These are phyloP conservation scores for Lates calcarifer DNA, from an alignment of 2,113 vertebrate species.

Conservation along the genomic window DNA sequence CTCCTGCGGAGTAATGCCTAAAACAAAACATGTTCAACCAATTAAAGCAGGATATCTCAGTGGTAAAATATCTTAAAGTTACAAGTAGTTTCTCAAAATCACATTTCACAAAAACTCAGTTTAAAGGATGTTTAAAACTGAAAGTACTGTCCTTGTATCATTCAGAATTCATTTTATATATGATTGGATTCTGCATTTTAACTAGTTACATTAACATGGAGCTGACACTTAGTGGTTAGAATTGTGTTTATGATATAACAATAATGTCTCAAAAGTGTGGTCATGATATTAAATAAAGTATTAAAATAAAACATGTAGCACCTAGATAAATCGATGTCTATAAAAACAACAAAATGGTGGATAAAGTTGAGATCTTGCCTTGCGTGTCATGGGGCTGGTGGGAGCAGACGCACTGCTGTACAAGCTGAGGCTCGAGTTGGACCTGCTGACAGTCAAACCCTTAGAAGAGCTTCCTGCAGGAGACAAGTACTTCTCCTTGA, in stretches of 20 bases:
- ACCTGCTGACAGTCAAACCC: slow-evolving; percentile 87
- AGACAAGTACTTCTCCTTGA: slow-evolving; percentile 92
- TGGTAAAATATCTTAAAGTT: not conserved
- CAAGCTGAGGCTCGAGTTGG: slow-evolving; percentile 90
- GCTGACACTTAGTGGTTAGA: not conserved
- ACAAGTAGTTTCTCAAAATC: not conserved
- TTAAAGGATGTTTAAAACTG: not conserved
- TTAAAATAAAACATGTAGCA: not conserved
- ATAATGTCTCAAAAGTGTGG: too few species aligned
- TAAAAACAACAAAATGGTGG: not conserved
- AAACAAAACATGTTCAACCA: slow-evolving; percentile 11
- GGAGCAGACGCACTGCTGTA: slow-evolving; percentile 93
- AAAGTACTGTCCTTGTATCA: not conserved
- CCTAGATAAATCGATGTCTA: not conserved
- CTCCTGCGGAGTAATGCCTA: slow-evolving; percentile 88
- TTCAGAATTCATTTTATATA: not conserved
- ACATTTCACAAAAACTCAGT: not conserved
- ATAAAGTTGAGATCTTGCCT: slow-evolving; percentile 75
- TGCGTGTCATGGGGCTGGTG: slow-evolving; percentile 90
- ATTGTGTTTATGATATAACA: not conserved
- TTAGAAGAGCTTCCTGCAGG: slow-evolving; percentile 82
- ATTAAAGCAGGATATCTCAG: not conserved
- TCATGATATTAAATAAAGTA: not conserved
- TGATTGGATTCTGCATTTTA: not conserved
- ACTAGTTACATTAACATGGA: not conserved